These are phyloP conservation scores for Microctonus aethiopoides DNA, from an alignment of 2,888 invertebrate species.

Conservation along the genomic window DNA sequence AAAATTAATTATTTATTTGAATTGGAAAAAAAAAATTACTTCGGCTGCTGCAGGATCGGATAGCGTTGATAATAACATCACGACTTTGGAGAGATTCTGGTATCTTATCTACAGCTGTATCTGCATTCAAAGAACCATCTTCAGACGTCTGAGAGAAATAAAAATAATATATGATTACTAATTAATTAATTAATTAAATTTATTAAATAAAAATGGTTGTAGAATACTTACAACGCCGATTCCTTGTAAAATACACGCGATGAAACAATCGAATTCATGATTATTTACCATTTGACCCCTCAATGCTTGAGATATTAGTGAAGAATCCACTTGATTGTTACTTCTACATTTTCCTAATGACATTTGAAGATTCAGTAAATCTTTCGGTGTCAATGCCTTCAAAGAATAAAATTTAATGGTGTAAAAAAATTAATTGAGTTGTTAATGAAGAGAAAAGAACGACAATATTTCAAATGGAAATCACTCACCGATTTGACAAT, in stretches of 20 bases:
- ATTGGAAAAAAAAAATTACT: slow-evolving; percentile 1
- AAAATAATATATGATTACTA: neutral
- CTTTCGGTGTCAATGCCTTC: slow-evolving; percentile 30
- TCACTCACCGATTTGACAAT: neutral
- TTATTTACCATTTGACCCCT: slow-evolving; percentile 37
- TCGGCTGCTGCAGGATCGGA: neutral
- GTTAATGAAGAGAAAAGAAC: no score
- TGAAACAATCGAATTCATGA: slow-evolving; percentile 36
- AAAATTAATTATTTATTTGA: neutral
- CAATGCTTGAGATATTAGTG: slow-evolving; percentile 24
- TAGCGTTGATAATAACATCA: neutral
- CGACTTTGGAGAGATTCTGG: slow-evolving; percentile 13
- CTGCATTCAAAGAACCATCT: slow-evolving; percentile 22
- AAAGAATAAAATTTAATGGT: neutral
- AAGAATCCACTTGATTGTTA: slow-evolving; percentile 24
- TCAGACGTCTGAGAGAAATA: slow-evolving; percentile 4
- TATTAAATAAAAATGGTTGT: neutral
- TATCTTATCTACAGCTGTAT: slow-evolving; percentile 1
- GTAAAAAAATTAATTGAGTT: no score
- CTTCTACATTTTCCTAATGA: slow-evolving; percentile 26
- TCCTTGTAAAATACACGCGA: slow-evolving; percentile 39
- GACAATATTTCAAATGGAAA: no score
- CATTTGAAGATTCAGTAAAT: slow-evolving; percentile 27
- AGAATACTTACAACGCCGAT: slow-evolving; percentile 35
- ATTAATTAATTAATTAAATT: neutral